Percentiles rank a stretch among this genome's conserved stretches.
phyloP scores from a whole-genome alignment of 2,888 invertebrate genomes.

The Timema podura region DNA sequence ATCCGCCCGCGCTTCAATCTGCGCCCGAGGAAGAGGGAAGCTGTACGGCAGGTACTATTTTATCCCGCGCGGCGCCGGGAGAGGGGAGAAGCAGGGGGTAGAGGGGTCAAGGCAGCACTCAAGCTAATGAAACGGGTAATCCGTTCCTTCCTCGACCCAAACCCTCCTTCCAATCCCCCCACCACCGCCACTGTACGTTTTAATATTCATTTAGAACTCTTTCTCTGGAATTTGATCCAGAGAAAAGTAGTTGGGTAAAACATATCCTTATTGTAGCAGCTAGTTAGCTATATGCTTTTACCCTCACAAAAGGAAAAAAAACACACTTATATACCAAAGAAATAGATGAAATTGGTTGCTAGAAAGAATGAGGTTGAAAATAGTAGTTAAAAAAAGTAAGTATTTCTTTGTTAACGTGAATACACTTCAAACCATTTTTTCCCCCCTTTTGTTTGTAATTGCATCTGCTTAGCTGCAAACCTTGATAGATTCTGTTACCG shows the following conservation, averaged over 20 bases:
- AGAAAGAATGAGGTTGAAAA: too few relatives aligned
- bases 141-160: constrained; percentile 43
- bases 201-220: constrained; percentile 31
- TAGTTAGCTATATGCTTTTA: neutral
- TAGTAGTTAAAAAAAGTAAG: constrained; percentile 4
- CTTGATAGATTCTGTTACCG: neutral
- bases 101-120: constrained; percentile 45
- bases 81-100: too few relatives aligned
- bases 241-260: neutral
- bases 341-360: constrained; percentile 5
- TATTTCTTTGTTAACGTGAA: constrained; percentile 14
- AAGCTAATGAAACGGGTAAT: constrained; percentile 56
- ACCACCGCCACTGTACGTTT: constrained; percentile 21
- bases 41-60: too few relatives aligned
- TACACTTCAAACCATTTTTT: constrained; percentile 9
- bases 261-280: constrained; percentile 1
- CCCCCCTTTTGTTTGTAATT: constrained; percentile 16
- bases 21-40: too few relatives aligned
- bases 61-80: too few relatives aligned
- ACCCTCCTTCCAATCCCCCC: constrained; percentile 18
- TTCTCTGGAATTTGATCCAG: constrained; percentile 22
- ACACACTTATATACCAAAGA: constrained; percentile 11
- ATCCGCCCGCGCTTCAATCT: too few relatives aligned
- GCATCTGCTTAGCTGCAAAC: constrained; percentile 8
- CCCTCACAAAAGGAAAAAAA: constrained; percentile 11